Base-by-base conservation (phyloP, 2,113 vertebrate genomes). In the Siniperca chuatsi region DNA sequence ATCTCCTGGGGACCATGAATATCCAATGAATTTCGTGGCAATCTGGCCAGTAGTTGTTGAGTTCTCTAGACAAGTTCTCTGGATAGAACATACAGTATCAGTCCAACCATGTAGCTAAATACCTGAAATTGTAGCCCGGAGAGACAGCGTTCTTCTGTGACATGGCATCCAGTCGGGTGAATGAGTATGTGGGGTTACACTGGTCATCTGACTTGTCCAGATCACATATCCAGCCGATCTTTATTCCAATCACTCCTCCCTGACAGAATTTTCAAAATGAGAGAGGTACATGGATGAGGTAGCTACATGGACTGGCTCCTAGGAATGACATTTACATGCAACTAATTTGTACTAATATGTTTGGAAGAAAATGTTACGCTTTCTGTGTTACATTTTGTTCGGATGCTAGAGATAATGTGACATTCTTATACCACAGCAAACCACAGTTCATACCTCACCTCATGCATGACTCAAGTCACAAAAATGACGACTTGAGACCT, bases 171-270 rank as follows among this genome's bases (percentile, higher is more conserved):
- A 99, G 96, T 23, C 98, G 95, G 10, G 97, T 98, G 94, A 99
- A 99, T 6, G 97, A 97, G 90, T 99, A 99, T 0, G 75, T 96
- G 25, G 98, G 98, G 81, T 96, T 95, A 87, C 98, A 99, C 21
- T 95, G 87, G 35, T 98, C 97, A 44, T 97, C 97, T 0, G 96
- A 93, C 60, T 89, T 95, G 91, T 99, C 98, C 92, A 99, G 84
- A 88, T 99, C 97, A 8, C 98, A 99, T 58, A 96, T 90, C 98
- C 98, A 99, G 46, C 96, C 96, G 7, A 99, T 99, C 94, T 98
- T 98, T 91, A 99, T 98, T 20, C 97, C 98, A 78, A 99, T 96
- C n/a, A 98, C 97, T 16, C 98, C 98, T 0, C 98, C 98, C 98
- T 98, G 69, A 77, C 18, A 81, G 54, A 76, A 8, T 2, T 40